Evolutionary conservation across 2,888 invertebrate species (phyloP), one percentile per base, ranked within the genome.

Genomic region (Rhamnusium bicolor): DNA sequence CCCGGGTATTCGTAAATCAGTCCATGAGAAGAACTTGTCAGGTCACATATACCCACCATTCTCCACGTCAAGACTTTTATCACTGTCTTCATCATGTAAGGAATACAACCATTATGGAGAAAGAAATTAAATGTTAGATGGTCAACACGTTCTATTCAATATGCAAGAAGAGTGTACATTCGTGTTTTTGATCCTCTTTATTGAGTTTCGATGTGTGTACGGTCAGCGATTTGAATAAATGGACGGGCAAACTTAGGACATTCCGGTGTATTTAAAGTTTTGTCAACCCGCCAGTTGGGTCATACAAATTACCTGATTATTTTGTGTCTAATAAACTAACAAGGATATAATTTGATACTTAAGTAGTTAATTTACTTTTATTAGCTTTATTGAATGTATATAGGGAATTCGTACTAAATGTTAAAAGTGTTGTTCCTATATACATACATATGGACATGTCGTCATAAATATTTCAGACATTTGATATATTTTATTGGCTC

Each of bases 261-360:
- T 84, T 83, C 82, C 81, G 79, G 74, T 74, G 81, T 84, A 84
- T 84, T 84, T 84, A 82, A 83, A 80, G 79, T 83, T 79, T 61
- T 61, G 79, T 80, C 78, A 78, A 80, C 79, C 78, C 74, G 69
- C 47, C 61, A 12, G 46, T 47, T 14, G 74, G 80, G 80, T 80
- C 84, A 85, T 85, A 85, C 85, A 83, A 85, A 85, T 85, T 81
- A 78, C 83, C 84, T 84, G 78, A 83, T 85, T 85, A 85, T 81
- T 24, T 53, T 51, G n/a, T 54, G 24, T 56, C 54, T 56, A 56
- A 67, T 67, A 69, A 69, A 69, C 19, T 51, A 60, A 60, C 69
- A 49, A 29, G 60, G 46, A 46, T 46, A 29, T 53, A 65, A 65
- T 65, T 46, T 46, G 46, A 2, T 46, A 40, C 40, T 46, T 61